Evolutionary conservation across 1,140 invertebrate species (phyloP), one percentile per base, ranked within the genome.

Genomic region (Drosophila mojavensis): DNA sequence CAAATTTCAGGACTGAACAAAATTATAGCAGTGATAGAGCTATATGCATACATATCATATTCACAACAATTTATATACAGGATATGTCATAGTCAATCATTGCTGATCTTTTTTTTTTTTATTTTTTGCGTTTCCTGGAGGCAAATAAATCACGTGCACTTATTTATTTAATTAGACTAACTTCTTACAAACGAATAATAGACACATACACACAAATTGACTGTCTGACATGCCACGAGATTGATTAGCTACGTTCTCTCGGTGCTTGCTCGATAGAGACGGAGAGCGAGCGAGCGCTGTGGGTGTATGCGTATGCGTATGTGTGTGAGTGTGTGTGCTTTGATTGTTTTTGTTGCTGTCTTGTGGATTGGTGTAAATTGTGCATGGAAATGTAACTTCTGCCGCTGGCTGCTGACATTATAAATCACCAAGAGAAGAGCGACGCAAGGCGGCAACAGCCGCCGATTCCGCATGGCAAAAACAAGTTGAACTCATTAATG

Each of bases 131-230:
- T 63, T 72, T 54, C 55, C 64, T 72, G 71, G 66, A 77, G 84
- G 61, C 84, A 88, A 89, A 88, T 89, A 89, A 88, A 88, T 88
- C 84, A 89, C 84, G 88, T 89, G 81, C 78, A 89, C 84, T 88
- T 88, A 88, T 88, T 88, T 88, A 88, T 89, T 88, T 88, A 88
- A 88, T 88, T 88, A 88, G 84, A 89, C 80, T 89, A 89, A 88
- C 84, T 88, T 89, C 83, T 88, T 88, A 88, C 84, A 88, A 80
- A 79, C 80, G 84, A 75, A 89, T 78, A 89, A 86, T 89, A 88
- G 71, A 77, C 56, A 71, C 68, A 81, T 69, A 70, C 66, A 81
- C 75, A 75, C 83, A 89, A 88, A 88, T 88, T 88, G 83, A 88
- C 83, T 88, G 79, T 69, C 83, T 88, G 83, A 88, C 83, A 88